These are phyloP conservation scores for Bruchidius siliquastri DNA, from an alignment of 2,888 invertebrate genomes.

Conservation along the genomic window DNA sequence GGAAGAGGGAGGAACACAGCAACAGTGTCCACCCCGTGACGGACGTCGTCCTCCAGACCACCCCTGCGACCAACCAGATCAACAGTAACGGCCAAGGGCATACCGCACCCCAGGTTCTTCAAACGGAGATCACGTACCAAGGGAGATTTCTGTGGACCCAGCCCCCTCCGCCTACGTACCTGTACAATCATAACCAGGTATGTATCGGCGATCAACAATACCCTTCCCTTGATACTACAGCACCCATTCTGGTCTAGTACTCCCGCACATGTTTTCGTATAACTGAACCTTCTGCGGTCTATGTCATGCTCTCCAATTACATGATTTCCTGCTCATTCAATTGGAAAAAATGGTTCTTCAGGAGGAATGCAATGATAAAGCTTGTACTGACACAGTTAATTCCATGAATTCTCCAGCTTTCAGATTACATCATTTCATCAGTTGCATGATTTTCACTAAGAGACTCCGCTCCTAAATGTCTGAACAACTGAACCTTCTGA, in stretches of 20 bases:
- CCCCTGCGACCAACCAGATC: slow-evolving; percentile 30
- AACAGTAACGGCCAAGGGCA: slow-evolving; percentile 15
- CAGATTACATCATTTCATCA: too few species aligned
- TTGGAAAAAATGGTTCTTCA: too few species aligned
- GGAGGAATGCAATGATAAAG: too few species aligned
- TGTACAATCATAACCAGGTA: slow-evolving; percentile 78
- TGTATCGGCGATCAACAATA: neutral
- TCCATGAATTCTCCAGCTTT: too few species aligned
- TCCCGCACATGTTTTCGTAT: neutral
- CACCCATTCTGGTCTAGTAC: neutral
- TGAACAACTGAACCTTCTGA: too few species aligned
- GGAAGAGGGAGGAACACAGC: slow-evolving; percentile 77
- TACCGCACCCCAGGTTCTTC: slow-evolving; percentile 40
- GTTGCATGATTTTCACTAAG: too few species aligned
- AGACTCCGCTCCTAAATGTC: too few species aligned
- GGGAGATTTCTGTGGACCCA: slow-evolving; percentile 79
- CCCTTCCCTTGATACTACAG: neutral
- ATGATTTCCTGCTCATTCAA: too few species aligned
- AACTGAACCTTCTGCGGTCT: too few species aligned
- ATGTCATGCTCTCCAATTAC: too few species aligned
- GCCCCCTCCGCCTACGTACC: slow-evolving; percentile 65
- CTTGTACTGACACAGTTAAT: too few species aligned
- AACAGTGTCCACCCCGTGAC: slow-evolving; percentile 60
- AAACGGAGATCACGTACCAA: slow-evolving; percentile 58
- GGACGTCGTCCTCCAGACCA: slow-evolving; percentile 56